Percentiles rank a stretch among this genome's conserved stretches.
phyloP scores from a whole-genome alignment of 2,888 invertebrate species.

The Cataglyphis livida region DNA sequence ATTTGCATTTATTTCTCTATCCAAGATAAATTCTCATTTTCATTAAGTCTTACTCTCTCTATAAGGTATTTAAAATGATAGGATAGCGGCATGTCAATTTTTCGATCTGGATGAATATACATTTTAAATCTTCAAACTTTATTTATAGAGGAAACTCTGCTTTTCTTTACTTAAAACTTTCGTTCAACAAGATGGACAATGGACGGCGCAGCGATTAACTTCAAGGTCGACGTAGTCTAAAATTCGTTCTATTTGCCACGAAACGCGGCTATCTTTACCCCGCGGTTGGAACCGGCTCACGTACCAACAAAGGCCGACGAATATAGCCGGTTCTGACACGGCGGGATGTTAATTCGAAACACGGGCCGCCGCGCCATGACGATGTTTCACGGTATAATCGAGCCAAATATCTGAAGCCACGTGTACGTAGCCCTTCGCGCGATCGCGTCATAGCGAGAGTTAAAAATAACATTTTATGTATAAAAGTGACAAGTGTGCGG shows the following conservation, averaged over 20 bases:
- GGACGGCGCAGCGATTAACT: constrained; percentile 48
- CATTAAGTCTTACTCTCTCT: not conserved
- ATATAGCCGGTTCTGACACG: constrained; percentile 66
- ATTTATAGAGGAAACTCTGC: not conserved
- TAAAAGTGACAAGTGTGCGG: not conserved
- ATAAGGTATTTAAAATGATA: not conserved
- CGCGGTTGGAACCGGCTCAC: constrained; percentile 56
- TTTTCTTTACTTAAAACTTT: not conserved
- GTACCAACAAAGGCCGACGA: constrained; percentile 74
- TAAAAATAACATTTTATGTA: constrained; percentile 36
- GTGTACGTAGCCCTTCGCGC: constrained; percentile 52
- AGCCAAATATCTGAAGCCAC: constrained; percentile 67
- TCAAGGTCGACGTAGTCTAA: constrained; percentile 67
- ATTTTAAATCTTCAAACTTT: not conserved
- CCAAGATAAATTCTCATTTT: not conserved
- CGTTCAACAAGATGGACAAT: constrained; percentile 35
- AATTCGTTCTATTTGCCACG: constrained; percentile 65
- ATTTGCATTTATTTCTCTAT: not conserved
- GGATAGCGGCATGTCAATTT: not conserved
- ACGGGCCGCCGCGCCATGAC: constrained; percentile 56
- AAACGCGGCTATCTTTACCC: constrained; percentile 72
- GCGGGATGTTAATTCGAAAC: constrained; percentile 73
- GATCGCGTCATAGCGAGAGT: constrained; percentile 13
- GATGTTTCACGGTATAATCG: constrained; percentile 49
- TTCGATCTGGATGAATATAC: not conserved